phyloP scores from a whole-genome alignment of 2,888 invertebrate genomes.

The Chloroclysta siterata region DNA sequence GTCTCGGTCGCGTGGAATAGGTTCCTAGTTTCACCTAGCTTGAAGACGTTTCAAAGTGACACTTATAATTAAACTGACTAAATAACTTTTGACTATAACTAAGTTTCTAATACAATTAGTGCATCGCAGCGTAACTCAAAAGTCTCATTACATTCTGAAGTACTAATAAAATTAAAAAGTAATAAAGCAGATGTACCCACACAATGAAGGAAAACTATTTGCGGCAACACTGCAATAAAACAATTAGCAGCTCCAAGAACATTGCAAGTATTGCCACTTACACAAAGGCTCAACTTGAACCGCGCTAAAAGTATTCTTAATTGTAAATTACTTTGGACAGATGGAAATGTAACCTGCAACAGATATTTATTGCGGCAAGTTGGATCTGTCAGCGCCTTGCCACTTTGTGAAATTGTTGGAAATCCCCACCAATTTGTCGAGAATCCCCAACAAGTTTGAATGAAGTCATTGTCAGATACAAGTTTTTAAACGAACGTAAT shows the following conservation, averaged over 20 bases:
- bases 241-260: constrained; percentile 17
- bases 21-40: no score
- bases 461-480: constrained; percentile 42
- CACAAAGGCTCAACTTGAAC: constrained; percentile 23
- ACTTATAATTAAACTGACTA: no score
- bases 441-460: constrained; percentile 37
- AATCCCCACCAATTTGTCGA: constrained; percentile 30
- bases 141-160: not conserved
- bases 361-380: constrained; percentile 48
- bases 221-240: constrained; percentile 10
- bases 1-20: no score
- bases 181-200: not conserved
- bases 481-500: constrained; percentile 37
- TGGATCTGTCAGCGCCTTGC: constrained; percentile 37
- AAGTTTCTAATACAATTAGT: no score
- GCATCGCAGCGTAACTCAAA: no score
- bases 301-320: constrained; percentile 39
- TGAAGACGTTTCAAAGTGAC: no score
- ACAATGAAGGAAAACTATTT: not conserved
- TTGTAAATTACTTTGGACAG: constrained; percentile 43
- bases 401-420: constrained; percentile 42
- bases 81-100: no score
- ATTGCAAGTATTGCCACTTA: constrained; percentile 3
- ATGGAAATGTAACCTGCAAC: constrained; percentile 36
- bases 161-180: not conserved